Conservation (phyloP, 2,113 vertebrate genomes). For the Pagrus major region DNA sequence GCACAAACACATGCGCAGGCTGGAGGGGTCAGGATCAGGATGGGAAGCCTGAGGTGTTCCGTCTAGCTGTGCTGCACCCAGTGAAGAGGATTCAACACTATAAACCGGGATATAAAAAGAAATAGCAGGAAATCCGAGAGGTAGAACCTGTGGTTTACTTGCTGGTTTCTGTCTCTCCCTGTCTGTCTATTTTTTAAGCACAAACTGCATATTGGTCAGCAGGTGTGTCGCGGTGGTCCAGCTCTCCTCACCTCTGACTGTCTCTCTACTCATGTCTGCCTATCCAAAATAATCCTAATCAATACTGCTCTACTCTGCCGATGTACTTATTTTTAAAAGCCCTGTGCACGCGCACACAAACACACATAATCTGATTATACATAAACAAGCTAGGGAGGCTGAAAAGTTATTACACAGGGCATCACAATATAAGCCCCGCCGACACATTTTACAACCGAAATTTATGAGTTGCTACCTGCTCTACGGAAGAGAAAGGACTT, state of each 20-base stretch:
- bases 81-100: slow-evolving; percentile 35
- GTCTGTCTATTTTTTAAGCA: slow-evolving; percentile 6
- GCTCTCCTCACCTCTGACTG: neutral
- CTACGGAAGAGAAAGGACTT: slow-evolving; percentile 50
- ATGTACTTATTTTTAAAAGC: slow-evolving; percentile 32
- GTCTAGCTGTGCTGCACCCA: slow-evolving; percentile 10
- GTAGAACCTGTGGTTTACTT: slow-evolving; percentile 30
- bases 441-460: slow-evolving; percentile 66
- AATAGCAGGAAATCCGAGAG: slow-evolving; percentile 19
- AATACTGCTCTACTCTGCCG: slow-evolving; percentile 38
- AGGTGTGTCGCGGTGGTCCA: slow-evolving; percentile 14
- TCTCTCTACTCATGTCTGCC: slow-evolving; percentile 34
- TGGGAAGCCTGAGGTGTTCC: slow-evolving; percentile 42
- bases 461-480: slow-evolving; percentile 59
- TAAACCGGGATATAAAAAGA: slow-evolving; percentile 41
- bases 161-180: neutral
- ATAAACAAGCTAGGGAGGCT: slow-evolving; percentile 34
- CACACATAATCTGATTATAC: slow-evolving; percentile 26
- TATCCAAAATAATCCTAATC: slow-evolving; percentile 48
- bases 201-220: slow-evolving; percentile 12
- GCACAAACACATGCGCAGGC: neutral
- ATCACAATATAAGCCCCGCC: slow-evolving; percentile 47
- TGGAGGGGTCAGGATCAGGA: slow-evolving; percentile 29
- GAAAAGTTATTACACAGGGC: slow-evolving; percentile 65
- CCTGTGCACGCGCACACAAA: neutral